These are phyloP conservation scores for Lindbergichthys nudifrons DNA, from an alignment of 2,797 vertebrate genomes.

Conservation along the genomic window DNA sequence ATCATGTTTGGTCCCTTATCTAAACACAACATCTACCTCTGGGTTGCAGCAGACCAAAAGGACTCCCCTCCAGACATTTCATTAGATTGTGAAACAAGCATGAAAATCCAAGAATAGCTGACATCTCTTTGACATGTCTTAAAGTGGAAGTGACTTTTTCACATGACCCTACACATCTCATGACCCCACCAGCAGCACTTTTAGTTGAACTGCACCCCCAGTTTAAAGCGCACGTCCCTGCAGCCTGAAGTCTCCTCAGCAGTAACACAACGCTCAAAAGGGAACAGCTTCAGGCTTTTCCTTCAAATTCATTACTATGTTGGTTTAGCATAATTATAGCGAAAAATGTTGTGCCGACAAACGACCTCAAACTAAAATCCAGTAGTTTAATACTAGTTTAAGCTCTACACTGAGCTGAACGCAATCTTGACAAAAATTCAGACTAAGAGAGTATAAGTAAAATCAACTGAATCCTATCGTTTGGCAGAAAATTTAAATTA, in stretches of 20 bases:
- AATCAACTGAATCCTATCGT: neutral
- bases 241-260: constrained; percentile 44
- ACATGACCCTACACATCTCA: constrained; percentile 66
- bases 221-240: constrained; percentile 34
- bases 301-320: constrained; percentile 62
- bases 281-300: constrained; percentile 76
- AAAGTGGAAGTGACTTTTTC: constrained; percentile 68
- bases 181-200: constrained; percentile 47
- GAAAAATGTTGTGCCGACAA: constrained; percentile 42
- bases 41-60: constrained; percentile 38
- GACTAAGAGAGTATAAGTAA: constrained; percentile 9
- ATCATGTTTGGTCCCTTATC: constrained; percentile 56
- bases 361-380: constrained; percentile 41
- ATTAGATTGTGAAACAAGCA: constrained; percentile 66
- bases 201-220: constrained; percentile 18
- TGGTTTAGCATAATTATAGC: constrained; percentile 64
- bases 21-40: constrained; percentile 62
- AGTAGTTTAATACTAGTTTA: constrained; percentile 35
- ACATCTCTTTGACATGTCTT: constrained; percentile 67
- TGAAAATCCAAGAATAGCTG: constrained; percentile 58
- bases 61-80: constrained; percentile 58
- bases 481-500: neutral
- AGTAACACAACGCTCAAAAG: constrained; percentile 72
- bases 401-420: constrained; percentile 15
- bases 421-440: neutral